These are phyloP conservation scores for Napeogenes inachia DNA, from an alignment of 2,888 invertebrate species.

Conservation along the genomic window DNA sequence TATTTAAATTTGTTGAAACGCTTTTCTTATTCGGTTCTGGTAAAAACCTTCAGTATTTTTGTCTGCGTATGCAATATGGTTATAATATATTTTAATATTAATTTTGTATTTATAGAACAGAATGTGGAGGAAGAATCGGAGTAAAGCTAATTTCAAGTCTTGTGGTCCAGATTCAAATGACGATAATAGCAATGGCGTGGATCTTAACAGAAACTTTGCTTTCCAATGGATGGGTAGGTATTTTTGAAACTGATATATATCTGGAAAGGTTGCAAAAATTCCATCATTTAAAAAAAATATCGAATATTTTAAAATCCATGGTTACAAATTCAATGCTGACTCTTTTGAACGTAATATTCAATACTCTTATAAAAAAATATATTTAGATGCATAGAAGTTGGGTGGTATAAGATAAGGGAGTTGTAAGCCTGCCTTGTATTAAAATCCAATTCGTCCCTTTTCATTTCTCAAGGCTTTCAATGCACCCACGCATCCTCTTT, in stretches of 20 bases:
- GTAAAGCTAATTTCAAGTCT: slow-evolving; percentile 37
- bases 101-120: slow-evolving; percentile 76
- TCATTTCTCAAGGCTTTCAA: no score
- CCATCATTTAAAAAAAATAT: no score
- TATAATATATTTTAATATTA: not conserved
- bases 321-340: no score
- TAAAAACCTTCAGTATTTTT: slow-evolving; percentile 78
- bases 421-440: no score
- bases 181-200: slow-evolving; percentile 63
- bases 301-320: no score
- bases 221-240: slow-evolving; percentile 58
- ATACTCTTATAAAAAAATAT: no score
- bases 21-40: slow-evolving; percentile 75
- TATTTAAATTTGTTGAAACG: not conserved
- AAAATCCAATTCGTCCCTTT: no score
- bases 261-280: not conserved
- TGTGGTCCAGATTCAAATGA: slow-evolving; percentile 42
- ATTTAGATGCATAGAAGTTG: no score
- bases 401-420: no score
- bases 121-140: slow-evolving; percentile 83
- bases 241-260: not conserved
- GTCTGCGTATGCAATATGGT: not conserved
- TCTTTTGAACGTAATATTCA: no score
- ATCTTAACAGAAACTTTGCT: slow-evolving; percentile 65
- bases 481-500: no score